Evolutionary conservation across 2,797 vertebrate species (phyloP).

Genomic region (Echiichthys vipera): DNA sequence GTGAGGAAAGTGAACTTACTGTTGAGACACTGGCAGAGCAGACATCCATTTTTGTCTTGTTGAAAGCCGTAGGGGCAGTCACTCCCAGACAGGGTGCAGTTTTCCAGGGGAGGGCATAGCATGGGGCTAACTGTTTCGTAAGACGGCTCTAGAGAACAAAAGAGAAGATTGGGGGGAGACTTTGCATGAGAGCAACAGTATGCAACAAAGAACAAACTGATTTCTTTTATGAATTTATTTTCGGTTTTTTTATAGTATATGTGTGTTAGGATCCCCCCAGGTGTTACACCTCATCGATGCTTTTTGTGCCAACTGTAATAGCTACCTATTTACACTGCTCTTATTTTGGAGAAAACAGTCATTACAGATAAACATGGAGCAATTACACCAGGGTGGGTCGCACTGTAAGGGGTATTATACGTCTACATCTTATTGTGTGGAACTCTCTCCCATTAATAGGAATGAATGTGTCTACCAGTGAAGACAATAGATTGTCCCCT

Average conservation of each 20-base stretch:
- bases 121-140: constrained; percentile 87
- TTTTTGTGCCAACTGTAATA: constrained; percentile 72
- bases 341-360: constrained; percentile 74
- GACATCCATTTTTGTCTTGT: constrained; percentile 85
- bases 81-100: constrained; percentile 84
- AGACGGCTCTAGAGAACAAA: constrained; percentile 80
- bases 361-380: constrained; percentile 81
- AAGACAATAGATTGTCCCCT: constrained; percentile 25
- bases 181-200: constrained; percentile 13
- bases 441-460: constrained; percentile 67
- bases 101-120: constrained; percentile 84
- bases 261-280: constrained; percentile 38
- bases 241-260: constrained; percentile 6
- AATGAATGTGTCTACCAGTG: constrained; percentile 25
- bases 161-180: not conserved
- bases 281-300: constrained; percentile 46
- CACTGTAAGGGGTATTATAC: constrained; percentile 54
- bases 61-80: constrained; percentile 86
- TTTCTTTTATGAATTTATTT: constrained; percentile 12
- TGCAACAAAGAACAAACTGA: constrained; percentile 2
- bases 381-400: constrained; percentile 73
- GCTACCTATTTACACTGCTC: constrained; percentile 69
- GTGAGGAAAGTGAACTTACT: constrained; percentile 75
- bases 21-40: constrained; percentile 86
- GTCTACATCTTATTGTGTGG: constrained; percentile 56